Evolutionary conservation across 1,140 invertebrate species (phyloP).

Genomic region (Polyergus mexicanus): DNA sequence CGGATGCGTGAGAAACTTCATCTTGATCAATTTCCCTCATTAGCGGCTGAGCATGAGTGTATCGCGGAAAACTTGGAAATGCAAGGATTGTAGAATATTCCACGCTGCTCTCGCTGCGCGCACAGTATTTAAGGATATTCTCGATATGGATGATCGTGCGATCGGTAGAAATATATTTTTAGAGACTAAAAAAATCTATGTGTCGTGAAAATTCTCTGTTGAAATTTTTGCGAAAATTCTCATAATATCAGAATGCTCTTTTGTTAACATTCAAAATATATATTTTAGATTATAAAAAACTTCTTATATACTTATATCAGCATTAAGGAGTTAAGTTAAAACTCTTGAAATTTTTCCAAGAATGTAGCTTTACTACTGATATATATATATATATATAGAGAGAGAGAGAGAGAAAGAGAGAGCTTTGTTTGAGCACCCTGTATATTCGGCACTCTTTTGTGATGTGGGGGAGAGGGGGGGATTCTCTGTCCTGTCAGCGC

Average conservation of each 20-base stretch:
- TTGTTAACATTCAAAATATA: background rate
- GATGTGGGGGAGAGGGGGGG: slow-evolving; percentile 26
- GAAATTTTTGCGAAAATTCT: background rate
- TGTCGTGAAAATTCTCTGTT: background rate
- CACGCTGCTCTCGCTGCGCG: background rate
- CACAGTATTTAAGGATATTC: background rate
- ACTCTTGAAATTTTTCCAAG: slow-evolving; percentile 7
- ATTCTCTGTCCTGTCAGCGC: slow-evolving; percentile 81
- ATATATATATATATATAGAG: too few relatives aligned
- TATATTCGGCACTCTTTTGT: slow-evolving; percentile 62
- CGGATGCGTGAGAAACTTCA: slow-evolving; percentile 67
- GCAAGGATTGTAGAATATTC: slow-evolving; percentile 13
- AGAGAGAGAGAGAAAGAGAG: background rate
- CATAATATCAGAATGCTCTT: background rate
- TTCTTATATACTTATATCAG: background rate
- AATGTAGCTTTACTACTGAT: slow-evolving; percentile 7
- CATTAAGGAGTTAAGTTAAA: background rate
- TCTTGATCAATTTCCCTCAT: slow-evolving; percentile 72
- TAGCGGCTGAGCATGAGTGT: background rate
- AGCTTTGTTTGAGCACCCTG: slow-evolving; percentile 55
- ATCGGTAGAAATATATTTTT: slow-evolving; percentile 4
- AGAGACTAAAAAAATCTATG: background rate
- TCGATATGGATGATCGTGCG: background rate
- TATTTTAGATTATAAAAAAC: background rate
- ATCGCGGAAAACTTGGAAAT: slow-evolving; percentile 14